These are phyloP conservation scores for Mythimna impura DNA, from an alignment of 2,888 invertebrate genomes.

Conservation along the genomic window DNA sequence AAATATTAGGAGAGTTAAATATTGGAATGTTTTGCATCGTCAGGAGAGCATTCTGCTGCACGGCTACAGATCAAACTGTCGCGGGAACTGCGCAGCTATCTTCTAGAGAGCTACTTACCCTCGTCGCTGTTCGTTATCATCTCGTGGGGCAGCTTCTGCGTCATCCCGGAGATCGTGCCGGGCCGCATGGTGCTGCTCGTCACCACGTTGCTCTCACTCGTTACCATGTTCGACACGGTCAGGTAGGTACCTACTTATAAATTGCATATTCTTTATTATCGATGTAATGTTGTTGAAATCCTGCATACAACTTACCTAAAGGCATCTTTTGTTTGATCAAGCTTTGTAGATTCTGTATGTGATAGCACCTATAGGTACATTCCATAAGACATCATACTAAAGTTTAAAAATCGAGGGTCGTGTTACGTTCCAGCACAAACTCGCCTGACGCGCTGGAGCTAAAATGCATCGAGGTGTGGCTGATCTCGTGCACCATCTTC, in stretches of 20 bases:
- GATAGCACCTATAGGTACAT: neutral
- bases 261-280: neutral
- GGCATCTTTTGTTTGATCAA: neutral
- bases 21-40: conserved; percentile 39
- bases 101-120: conserved; percentile 92
- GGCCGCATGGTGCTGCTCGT: conserved; percentile 92
- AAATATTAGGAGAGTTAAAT: conserved; percentile 23
- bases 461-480: conserved; percentile 92
- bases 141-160: conserved; percentile 92
- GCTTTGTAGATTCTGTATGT: conserved; percentile 6
- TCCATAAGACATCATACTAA: neutral
- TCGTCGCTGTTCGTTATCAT: conserved; percentile 92
- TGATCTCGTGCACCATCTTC: conserved; percentile 92
- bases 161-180: conserved; percentile 92
- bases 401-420: conserved; percentile 8
- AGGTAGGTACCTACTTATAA: conserved; percentile 79
- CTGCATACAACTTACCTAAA: neutral
- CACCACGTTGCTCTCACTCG: conserved; percentile 91
- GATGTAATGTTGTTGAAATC: neutral
- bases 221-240: conserved; percentile 92
- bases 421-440: conserved; percentile 88
- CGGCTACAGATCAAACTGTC: conserved; percentile 91
- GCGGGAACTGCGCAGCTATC: conserved; percentile 91
- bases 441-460: conserved; percentile 92
- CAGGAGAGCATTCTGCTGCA: conserved; percentile 91